Percentiles rank a stretch among this genome's conserved stretches.
Evolutionary conservation across 1,140 invertebrate genomes (phyloP).

Genomic region (Eriosoma lanigerum): DNA sequence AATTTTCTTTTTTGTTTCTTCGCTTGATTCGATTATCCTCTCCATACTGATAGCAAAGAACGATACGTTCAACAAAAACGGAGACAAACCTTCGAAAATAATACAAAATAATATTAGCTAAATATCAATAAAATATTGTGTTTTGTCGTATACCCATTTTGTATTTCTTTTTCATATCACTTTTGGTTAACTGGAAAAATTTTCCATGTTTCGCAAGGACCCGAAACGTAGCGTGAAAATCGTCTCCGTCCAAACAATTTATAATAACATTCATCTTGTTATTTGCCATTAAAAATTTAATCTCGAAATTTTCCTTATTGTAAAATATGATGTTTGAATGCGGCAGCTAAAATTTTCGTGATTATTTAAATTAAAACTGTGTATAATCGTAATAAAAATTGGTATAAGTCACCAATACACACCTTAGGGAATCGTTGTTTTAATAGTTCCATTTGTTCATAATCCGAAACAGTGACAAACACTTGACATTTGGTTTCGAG

Average conservation of each 20-base stretch:
- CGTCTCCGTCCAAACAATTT: slow-evolving; percentile 26
- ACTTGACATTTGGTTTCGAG: slow-evolving; percentile 62
- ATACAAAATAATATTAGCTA: not conserved
- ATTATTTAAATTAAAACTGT: not conserved
- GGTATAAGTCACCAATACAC: not conserved
- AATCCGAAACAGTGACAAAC: slow-evolving; percentile 60
- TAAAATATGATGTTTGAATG: not conserved
- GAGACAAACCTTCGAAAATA: not conserved
- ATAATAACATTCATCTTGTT: slow-evolving; percentile 14
- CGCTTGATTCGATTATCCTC: not conserved
- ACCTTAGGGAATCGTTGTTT: not conserved
- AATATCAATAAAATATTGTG: not conserved
- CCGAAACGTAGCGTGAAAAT: not conserved
- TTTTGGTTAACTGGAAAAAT: slow-evolving; percentile 28
- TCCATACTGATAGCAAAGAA: not conserved
- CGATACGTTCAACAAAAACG: not conserved
- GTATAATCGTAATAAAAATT: not conserved
- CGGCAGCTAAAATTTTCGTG: not conserved
- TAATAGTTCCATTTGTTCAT: not conserved
- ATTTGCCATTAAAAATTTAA: not conserved
- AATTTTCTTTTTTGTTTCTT: not conserved
- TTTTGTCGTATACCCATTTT: slow-evolving; percentile 42
- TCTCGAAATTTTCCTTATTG: not conserved
- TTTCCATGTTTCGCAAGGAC: not conserved
- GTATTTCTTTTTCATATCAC: slow-evolving; percentile 29